Evolutionary conservation across 2,888 invertebrate genomes (phyloP).

Genomic region (Octodonta nipae): DNA sequence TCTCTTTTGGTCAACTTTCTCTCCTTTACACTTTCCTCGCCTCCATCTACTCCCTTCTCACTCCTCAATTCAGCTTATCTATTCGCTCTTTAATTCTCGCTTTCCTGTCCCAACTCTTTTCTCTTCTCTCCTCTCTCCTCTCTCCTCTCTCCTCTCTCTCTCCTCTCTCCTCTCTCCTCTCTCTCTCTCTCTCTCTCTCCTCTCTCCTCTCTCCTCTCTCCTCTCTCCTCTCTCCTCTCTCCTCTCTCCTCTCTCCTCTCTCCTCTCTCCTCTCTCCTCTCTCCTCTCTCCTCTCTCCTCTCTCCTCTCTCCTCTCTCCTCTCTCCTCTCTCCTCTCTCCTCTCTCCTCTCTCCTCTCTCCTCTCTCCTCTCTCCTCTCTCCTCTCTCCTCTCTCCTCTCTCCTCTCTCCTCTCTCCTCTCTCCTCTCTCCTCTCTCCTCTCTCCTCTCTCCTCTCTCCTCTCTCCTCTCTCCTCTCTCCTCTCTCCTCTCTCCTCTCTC

Average conservation of each 20-base stretch:
- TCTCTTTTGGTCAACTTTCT: no score
- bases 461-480: constrained; percentile 1
- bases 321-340: constrained; percentile 1
- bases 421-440: constrained; percentile 1
- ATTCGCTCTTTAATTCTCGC: not conserved
- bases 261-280: not conserved
- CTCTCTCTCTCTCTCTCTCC: no score
- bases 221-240: not conserved
- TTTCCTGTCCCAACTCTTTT: not conserved
- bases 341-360: not conserved
- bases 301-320: not conserved
- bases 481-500: constrained; percentile 1
- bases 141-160: no score
- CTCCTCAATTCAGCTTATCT: not conserved
- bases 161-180: no score
- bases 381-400: not conserved
- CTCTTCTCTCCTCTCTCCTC: constrained; percentile 1
- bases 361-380: not conserved
- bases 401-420: not conserved
- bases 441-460: not conserved
- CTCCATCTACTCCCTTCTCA: constrained; percentile 1
- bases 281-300: constrained; percentile 1
- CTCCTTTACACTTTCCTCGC: not conserved
- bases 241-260: not conserved
- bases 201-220: not conserved